These are phyloP conservation scores for Rhinogobius similis DNA, from an alignment of 2,113 vertebrate species.

Conservation along the genomic window DNA sequence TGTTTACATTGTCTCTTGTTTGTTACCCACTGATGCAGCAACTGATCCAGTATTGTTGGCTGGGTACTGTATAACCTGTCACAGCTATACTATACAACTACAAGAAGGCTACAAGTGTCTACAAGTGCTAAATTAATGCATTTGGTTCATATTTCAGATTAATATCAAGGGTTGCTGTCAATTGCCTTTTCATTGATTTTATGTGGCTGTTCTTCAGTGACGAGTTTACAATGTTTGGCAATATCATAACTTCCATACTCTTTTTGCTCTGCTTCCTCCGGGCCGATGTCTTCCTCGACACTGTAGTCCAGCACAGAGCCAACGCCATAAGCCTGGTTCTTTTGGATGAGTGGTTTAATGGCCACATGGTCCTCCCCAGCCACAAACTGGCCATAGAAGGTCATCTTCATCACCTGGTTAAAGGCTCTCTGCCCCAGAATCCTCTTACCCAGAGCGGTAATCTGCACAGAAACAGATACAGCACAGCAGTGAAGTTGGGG, in stretches of 20 bases:
- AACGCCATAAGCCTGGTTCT: constrained; percentile 84
- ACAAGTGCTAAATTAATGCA: no score
- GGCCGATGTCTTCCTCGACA: constrained; percentile 86
- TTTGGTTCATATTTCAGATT: no score
- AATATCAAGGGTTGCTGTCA: no score
- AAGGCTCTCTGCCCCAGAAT: constrained; percentile 83
- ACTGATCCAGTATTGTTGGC: no score
- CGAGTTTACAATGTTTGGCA: background rate
- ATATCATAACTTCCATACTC: constrained; percentile 67
- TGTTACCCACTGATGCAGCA: no score
- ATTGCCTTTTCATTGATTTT: no score
- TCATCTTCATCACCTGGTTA: constrained; percentile 88
- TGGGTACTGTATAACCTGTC: no score
- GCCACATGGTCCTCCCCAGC: constrained; percentile 88
- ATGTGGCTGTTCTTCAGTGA: no score
- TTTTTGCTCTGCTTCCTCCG: constrained; percentile 69
- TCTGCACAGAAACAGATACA: constrained; percentile 59
- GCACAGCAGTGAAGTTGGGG: background rate
- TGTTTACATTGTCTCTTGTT: no score
- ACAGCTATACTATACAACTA: no score
- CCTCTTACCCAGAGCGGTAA: constrained; percentile 76
- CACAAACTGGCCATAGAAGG: constrained; percentile 95
- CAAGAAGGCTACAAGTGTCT: no score
- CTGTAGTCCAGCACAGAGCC: constrained; percentile 90
- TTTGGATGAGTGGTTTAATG: constrained; percentile 85